Conservation (phyloP, 2,797 vertebrate genomes). For the Propithecus perrieri region DNA sequence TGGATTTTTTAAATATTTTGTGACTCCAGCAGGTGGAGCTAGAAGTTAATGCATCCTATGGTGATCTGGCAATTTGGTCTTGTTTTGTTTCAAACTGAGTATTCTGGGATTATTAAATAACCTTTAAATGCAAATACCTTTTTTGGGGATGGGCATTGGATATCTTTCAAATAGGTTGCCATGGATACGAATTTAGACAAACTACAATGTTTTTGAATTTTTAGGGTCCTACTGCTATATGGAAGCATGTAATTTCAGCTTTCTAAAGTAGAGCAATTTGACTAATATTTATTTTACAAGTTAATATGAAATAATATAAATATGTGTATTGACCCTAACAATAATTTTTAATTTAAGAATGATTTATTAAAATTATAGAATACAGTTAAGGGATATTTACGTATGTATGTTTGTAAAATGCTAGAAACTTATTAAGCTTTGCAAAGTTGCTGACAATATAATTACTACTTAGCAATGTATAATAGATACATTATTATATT, state of each 20-base stretch:
- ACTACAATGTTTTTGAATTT: not conserved
- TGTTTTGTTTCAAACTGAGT: not conserved
- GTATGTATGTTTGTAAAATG: not conserved
- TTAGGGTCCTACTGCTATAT: not conserved
- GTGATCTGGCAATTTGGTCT: not conserved
- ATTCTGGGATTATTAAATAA: not conserved
- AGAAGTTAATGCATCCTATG: constrained; percentile 75
- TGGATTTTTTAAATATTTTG: constrained; percentile 39
- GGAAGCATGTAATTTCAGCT: not conserved
- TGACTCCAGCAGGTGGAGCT: constrained; percentile 84
- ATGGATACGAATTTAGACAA: not conserved
- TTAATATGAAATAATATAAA: not conserved
- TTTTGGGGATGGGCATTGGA: not conserved
- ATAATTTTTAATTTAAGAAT: not conserved
- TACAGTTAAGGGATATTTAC: not conserved
- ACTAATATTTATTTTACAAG: constrained; percentile 28
- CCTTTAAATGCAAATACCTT: not conserved
- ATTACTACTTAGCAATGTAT: not conserved
- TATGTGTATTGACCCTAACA: not conserved
- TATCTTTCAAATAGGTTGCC: not conserved
- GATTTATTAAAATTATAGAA: not conserved
- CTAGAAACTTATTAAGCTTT: not conserved
- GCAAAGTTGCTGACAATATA: not conserved
- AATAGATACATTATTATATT: not conserved
- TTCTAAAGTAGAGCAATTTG: constrained; percentile 40